Conservation (phyloP, 2,797 vertebrate species). For the Chelidonichthys spinosus region DNA sequence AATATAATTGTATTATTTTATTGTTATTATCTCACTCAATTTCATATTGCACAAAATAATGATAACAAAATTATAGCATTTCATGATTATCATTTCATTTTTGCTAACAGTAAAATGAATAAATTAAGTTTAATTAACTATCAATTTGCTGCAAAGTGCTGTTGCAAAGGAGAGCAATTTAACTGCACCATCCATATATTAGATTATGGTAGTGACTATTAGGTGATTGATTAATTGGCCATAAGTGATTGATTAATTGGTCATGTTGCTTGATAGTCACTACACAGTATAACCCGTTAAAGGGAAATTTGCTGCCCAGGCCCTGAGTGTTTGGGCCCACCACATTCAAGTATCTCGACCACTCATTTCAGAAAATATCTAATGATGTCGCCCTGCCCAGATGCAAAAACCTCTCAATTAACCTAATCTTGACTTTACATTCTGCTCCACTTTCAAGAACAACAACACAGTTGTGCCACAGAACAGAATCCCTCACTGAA, state of each 20-base stretch:
- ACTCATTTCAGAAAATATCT: neutral
- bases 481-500: conserved; percentile 17
- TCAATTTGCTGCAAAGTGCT: neutral
- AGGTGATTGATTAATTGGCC: neutral
- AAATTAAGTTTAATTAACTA: neutral
- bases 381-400: conserved; percentile 4
- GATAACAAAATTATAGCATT: too few species aligned
- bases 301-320: neutral
- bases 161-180: neutral
- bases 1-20: too few species aligned
- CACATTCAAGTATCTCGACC: neutral
- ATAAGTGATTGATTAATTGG: neutral
- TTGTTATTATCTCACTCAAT: too few species aligned
- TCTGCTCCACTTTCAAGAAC: conserved; percentile 28
- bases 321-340: neutral
- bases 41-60: too few species aligned
- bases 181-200: neutral
- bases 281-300: neutral
- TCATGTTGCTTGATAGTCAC: neutral
- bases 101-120: too few species aligned
- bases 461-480: conserved; percentile 25
- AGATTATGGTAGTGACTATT: neutral
- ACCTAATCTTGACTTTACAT: conserved; percentile 33
- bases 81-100: too few species aligned
- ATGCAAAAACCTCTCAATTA: conserved; percentile 21